Conservation (phyloP, 2,113 vertebrate species). For the Elachura formosa region DNA sequence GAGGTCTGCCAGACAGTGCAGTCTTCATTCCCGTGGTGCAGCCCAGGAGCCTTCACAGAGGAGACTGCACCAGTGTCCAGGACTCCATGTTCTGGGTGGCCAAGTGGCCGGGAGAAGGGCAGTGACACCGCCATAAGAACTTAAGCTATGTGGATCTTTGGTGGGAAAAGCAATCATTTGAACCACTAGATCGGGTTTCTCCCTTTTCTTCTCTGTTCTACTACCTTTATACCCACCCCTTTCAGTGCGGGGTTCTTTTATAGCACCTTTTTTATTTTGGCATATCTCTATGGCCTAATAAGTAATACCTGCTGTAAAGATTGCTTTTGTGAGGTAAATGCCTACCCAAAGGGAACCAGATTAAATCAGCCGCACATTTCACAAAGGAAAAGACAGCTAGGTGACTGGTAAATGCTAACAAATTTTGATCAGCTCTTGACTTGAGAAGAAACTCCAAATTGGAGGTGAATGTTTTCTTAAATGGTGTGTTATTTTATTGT, state of each 20-base stretch:
- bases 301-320: background rate
- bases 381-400: background rate
- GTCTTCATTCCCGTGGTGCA: background rate
- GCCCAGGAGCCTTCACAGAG: background rate
- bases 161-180: background rate
- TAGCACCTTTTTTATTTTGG: background rate
- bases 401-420: background rate
- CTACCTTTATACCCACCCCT: accelerated
- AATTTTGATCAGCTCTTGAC: background rate
- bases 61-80: background rate
- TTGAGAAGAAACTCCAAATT: background rate
- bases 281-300: background rate
- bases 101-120: background rate
- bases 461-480: background rate
- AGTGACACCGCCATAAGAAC: background rate
- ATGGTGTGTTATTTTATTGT: background rate
- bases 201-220: background rate
- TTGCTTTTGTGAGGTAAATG: background rate
- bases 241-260: accelerated
- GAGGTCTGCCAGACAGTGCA: background rate
- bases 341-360: background rate
- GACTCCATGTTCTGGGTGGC: background rate
- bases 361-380: background rate
- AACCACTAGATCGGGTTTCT: background rate
- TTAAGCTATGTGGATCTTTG: background rate